Evolutionary conservation across 2,888 invertebrate species (phyloP), one percentile per base, ranked within the genome.

Genomic region (Troides helena): DNA sequence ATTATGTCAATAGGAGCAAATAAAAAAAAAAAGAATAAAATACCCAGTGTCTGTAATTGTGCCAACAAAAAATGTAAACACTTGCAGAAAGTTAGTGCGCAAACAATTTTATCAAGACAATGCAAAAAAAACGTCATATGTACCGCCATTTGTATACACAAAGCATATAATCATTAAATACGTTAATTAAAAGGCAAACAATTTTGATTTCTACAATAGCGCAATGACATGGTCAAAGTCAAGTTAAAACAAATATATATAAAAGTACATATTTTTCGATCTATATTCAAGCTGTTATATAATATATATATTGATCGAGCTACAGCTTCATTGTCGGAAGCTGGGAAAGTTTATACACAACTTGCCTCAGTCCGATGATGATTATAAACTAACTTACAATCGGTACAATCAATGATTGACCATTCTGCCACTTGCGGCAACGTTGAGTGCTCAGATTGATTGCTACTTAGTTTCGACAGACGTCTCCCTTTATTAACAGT

Each of bases 391-490:
- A 39, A 62, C 23, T 30, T 36, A 61, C 14, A 56, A 18, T 23
- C 39, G 12, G 58, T 57, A 23, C 65, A 70, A 70, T 66, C 14
- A 17, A 50, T 39, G 62, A 69, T 43, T 62, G 43, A 36, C 70
- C 66, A 66, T 70, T 70, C 70, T 21, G 5, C 62, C 70, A 70
- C 70, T 70, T 62, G 43, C 61, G 46, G 30, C 39, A 39, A 50
- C 62, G 30, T 62, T 18, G 25, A 65, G 62, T 62, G 43, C 58
- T 71, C 43, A 60, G 65, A 65, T 65, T 71, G 65, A 65, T 46
- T 14, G 23, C 2, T 57, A 23, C 23, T 67, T 67, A 60, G 39
- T 60, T 65, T 65, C 43, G 59, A 65, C 36, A 36, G 59, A 53
- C 59, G 53, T 46, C 46, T 53, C 62, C 56, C 62, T 43, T 62